Conservation (phyloP, 2,113 vertebrate genomes). For the Salvator merianae region DNA sequence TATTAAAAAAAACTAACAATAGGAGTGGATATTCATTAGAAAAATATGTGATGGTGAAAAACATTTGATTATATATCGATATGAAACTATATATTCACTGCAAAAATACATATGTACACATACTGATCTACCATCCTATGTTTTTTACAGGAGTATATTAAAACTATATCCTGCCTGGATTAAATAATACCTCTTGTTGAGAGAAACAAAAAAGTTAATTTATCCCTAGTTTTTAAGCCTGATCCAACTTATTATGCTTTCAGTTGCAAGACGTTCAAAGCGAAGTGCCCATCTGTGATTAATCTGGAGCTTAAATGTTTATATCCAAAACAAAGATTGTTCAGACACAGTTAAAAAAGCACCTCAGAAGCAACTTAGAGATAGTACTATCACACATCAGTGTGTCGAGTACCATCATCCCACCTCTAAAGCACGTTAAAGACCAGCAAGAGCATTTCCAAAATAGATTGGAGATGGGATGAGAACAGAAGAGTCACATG, state of each 20-base stretch:
- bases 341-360: no score
- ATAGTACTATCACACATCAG: no score
- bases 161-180: conserved; percentile 37
- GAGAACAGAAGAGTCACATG: no score
- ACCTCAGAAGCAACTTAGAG: no score
- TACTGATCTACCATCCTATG: no score
- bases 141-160: conserved; percentile 37
- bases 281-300: not conserved
- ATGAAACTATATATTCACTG: conserved; percentile 21
- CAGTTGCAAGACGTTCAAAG: not conserved
- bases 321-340: no score
- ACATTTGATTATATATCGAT: conserved; percentile 16
- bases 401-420: no score
- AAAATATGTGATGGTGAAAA: not conserved
- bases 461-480: no score
- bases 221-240: conserved; percentile 31
- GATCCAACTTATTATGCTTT: not conserved
- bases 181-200: conserved; percentile 43
- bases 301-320: not conserved
- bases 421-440: no score
- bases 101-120: not conserved
- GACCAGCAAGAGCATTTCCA: no score
- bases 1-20: conserved; percentile 33
- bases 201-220: not conserved
- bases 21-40: conserved; percentile 29